Conservation (phyloP, 2,113 vertebrate genomes). For the Aplodontia rufa region DNA sequence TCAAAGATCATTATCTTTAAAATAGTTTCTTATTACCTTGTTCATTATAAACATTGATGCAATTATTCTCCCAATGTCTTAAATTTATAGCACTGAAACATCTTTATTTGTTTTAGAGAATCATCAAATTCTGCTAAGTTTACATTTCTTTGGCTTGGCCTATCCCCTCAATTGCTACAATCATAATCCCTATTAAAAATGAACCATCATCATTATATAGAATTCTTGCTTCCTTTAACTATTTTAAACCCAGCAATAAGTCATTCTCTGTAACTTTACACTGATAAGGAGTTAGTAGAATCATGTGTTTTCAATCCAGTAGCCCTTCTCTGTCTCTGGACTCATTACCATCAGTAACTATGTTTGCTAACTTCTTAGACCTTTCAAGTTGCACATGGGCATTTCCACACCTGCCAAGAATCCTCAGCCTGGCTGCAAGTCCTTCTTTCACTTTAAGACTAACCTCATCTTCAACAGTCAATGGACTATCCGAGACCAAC, state of each 20-base stretch:
- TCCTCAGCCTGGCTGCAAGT: neutral
- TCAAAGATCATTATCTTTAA: slow-evolving; percentile 20
- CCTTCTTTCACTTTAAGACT: slow-evolving; percentile 31
- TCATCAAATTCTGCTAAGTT: slow-evolving; percentile 29
- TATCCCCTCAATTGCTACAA: neutral
- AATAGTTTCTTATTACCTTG: neutral
- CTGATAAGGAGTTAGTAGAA: neutral
- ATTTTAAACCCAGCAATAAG: neutral
- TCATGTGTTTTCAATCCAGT: neutral
- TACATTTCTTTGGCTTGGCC: slow-evolving; percentile 1
- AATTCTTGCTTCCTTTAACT: neutral
- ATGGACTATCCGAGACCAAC: neutral
- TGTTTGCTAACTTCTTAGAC: neutral
- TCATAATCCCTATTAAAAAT: neutral
- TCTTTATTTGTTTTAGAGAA: slow-evolving; percentile 44
- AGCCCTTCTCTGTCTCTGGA: neutral
- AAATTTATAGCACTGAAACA: neutral
- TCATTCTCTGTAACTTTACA: neutral
- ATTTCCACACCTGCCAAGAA: neutral
- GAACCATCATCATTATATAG: neutral
- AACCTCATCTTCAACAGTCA: neutral
- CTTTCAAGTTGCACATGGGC: neutral
- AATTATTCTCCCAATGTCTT: slow-evolving; percentile 13
- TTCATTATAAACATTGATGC: neutral
- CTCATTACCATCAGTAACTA: neutral